phyloP scores from a whole-genome alignment of 2,113 vertebrate genomes.

The Carlito syrichta region DNA sequence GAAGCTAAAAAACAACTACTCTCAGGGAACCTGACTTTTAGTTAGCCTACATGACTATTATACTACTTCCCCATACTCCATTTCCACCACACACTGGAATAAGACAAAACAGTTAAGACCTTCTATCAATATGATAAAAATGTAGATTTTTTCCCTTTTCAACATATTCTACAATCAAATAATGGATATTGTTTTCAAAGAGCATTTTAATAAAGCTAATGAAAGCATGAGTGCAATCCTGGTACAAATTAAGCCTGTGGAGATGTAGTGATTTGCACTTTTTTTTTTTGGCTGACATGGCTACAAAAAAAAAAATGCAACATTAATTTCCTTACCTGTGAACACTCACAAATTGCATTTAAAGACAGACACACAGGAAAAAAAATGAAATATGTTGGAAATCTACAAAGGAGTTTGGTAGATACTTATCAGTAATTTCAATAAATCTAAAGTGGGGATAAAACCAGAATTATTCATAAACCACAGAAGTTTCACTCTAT shows the following conservation, averaged over 20 bases:
- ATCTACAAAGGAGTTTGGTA: not conserved
- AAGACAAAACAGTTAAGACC: not conserved
- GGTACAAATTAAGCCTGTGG: not conserved
- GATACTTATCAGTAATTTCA: not conserved
- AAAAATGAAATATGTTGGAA: not conserved
- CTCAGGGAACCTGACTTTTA: not conserved
- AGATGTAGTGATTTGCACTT: not conserved
- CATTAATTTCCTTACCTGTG: not conserved
- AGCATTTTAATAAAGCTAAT: not conserved
- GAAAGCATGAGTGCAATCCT: not conserved
- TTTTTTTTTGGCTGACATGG: not conserved
- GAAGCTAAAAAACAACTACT: not conserved
- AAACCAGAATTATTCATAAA: not conserved
- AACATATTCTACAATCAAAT: not conserved
- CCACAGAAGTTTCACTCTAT: not conserved
- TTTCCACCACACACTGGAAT: too few relatives aligned
- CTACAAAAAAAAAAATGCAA: not conserved
- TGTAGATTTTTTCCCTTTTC: not conserved
- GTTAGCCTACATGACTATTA: not conserved
- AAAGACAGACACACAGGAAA: not conserved
- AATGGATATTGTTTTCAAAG: not conserved
- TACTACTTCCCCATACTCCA: not conserved
- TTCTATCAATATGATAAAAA: not conserved
- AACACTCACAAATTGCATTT: not conserved
- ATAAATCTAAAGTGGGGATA: not conserved